Evolutionary conservation across 2,888 invertebrate species (phyloP).

Genomic region (Crossocerus cetratus): DNA sequence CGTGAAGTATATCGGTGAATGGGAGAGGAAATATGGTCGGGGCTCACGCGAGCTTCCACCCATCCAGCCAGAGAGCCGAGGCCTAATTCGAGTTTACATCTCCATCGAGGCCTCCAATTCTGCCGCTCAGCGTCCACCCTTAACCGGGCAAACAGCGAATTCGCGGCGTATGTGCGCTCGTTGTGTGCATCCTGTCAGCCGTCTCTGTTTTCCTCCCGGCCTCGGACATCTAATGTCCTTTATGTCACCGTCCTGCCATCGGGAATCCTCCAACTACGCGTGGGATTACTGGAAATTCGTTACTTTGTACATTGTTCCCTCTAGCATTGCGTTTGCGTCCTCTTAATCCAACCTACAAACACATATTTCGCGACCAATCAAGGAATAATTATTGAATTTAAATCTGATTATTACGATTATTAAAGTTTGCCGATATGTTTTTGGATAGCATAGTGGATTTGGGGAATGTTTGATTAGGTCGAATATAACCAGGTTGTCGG

Average conservation of each 20-base stretch:
- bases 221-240: constrained; percentile 35
- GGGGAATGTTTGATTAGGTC: no score
- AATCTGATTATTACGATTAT: no score
- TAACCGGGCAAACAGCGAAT: constrained; percentile 36
- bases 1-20: not conserved
- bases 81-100: constrained; percentile 58
- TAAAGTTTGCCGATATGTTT: no score
- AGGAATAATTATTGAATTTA: no score
- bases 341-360: no score
- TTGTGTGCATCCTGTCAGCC: constrained; percentile 13
- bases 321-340: not conserved
- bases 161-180: constrained; percentile 27
- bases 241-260: constrained; percentile 13
- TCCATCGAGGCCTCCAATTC: constrained; percentile 45
- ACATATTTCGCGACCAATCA: no score
- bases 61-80: no score
- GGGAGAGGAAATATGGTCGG: constrained; percentile 11
- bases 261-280: not conserved
- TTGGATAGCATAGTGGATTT: no score
- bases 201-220: constrained; percentile 10
- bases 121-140: constrained; percentile 16
- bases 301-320: not conserved
- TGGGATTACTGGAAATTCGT: not conserved
- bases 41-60: constrained; percentile 12
- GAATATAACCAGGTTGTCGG: no score